Conservation (phyloP, 2,113 vertebrate genomes). For the Brienomyrus brachyistius region DNA sequence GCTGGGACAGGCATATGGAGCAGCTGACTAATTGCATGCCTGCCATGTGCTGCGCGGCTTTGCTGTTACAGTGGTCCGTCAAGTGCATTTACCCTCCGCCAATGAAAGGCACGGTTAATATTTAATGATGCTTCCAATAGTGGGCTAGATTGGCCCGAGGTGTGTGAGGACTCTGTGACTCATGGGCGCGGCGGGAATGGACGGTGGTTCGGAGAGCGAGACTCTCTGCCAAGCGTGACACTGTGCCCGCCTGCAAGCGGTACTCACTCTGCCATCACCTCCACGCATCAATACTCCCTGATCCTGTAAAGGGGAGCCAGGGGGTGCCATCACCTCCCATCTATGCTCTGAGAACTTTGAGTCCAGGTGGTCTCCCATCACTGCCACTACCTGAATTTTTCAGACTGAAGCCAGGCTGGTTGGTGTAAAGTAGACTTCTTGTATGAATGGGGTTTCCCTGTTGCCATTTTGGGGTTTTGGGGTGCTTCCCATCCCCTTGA, state of each 20-base stretch:
- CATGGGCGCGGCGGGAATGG: neutral
- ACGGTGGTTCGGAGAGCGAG: neutral
- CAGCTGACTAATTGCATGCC: neutral
- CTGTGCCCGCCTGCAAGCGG: neutral
- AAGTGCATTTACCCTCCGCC: neutral
- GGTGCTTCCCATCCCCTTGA: neutral
- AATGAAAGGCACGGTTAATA: neutral
- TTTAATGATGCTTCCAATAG: neutral
- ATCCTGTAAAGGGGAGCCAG: neutral
- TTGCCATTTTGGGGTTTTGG: neutral
- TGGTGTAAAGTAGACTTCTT: neutral
- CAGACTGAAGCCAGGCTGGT: neutral
- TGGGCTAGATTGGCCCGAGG: neutral
- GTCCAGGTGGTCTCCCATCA: neutral
- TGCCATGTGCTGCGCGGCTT: neutral
- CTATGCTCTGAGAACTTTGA: neutral
- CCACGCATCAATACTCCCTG: conserved; percentile 20
- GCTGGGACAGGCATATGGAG: neutral
- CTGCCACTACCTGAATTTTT: neutral
- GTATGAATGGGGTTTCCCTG: neutral
- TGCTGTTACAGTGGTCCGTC: neutral
- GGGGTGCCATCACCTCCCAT: neutral
- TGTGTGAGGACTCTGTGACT: conserved; percentile 3
- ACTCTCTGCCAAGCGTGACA: neutral
- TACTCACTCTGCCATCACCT: conserved; percentile 11